Base-by-base conservation (phyloP, 2,888 invertebrate genomes). In the Panopea generosa region DNA sequence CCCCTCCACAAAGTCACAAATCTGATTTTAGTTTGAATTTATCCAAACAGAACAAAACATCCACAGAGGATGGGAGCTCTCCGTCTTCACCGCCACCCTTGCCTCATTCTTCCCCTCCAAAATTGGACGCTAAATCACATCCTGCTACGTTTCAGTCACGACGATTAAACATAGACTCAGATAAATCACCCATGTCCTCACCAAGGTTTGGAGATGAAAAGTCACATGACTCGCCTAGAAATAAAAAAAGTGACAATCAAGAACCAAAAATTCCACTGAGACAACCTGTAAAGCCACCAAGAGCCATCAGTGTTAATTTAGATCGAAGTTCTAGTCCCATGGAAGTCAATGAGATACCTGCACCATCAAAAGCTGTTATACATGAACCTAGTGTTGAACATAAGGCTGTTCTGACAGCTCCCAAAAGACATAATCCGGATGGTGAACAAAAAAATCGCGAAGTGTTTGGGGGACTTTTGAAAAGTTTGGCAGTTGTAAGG, bases 401-500 rank as follows among this genome's bases (percentile, higher is more conserved):
- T 52, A 77, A 72, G 38, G 84, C 84, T 55, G 78, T 81, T n/a
- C 26, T 84, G 45, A 74, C 73, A 6, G 61, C 62, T 38, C 78
- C 79, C 26, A 82, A 74, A 22, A 79, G 68, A 52, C 53, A 53
- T 43, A 38, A 61, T n/a, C 20, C 61, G 16, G 70, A 78, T 61
- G 33, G 33, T 7, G 73, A 72, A 56, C 69, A 73, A 33, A 66
- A 85, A 20, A 71, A 82, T 38, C 60, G 78, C 56, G 60, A 79
- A 66, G 82, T 88, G 18, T 68, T 86, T 26, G 84, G 85, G 49
- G 88, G 87, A 9, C 55, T 88, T 6, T 66, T 88, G 22, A 84
- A 85, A 75, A 85, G 83, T 72, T 71, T 88, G 65, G 86, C 87
- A 18, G 77, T 74, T 77, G 81, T 88, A 16, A 72, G 88, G 24